Evolutionary conservation across 1,140 invertebrate species (phyloP).

Genomic region (Hormaphis cornu): DNA sequence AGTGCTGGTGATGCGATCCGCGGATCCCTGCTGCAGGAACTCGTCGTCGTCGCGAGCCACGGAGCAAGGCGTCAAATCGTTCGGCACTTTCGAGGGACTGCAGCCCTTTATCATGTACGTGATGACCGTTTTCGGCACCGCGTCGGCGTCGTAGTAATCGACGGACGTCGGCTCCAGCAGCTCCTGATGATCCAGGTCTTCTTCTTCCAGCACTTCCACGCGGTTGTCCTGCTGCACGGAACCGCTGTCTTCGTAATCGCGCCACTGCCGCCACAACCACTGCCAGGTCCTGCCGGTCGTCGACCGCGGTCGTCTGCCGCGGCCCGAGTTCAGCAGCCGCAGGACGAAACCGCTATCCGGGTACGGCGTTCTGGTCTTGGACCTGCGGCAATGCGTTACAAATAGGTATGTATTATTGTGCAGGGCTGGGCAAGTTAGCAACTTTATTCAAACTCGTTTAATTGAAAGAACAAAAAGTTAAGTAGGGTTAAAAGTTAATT

Average conservation of each 20-base stretch:
- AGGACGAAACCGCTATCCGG: not conserved
- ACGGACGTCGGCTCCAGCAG: not conserved
- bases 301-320: not conserved
- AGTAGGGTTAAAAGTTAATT: too few species aligned
- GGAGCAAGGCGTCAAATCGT: constrained; percentile 35
- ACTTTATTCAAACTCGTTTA: too few species aligned
- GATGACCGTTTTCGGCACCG: constrained; percentile 34
- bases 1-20: not conserved
- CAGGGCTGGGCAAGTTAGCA: too few species aligned
- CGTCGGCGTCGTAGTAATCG: not conserved
- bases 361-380: not conserved
- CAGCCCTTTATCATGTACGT: constrained; percentile 36
- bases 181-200: too few species aligned
- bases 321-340: not conserved
- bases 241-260: too few species aligned
- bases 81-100: constrained; percentile 35
- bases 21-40: not conserved
- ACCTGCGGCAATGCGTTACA: too few species aligned
- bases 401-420: too few species aligned
- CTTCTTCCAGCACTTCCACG: not conserved
- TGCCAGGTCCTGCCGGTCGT: too few species aligned
- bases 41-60: not conserved
- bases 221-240: too few species aligned
- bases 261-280: not conserved
- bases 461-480: too few species aligned